phyloP scores from a whole-genome alignment of 2,797 vertebrate species.

The Tinamus major region DNA sequence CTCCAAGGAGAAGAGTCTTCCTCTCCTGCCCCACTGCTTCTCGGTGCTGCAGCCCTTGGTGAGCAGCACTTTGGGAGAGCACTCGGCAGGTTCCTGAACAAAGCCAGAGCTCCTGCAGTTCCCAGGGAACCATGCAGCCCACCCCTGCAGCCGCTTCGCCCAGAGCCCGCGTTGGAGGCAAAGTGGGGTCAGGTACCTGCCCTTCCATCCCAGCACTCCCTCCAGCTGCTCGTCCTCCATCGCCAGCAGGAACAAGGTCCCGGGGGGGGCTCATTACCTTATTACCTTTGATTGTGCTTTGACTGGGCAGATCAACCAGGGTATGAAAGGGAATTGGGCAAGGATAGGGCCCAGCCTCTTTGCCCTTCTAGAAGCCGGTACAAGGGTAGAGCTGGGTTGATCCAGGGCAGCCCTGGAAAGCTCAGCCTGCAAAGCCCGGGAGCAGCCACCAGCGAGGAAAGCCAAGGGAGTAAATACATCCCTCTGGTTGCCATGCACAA shows the following conservation, averaged over 20 bases:
- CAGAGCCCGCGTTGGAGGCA: accelerated
- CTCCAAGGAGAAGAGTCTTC: too few relatives aligned
- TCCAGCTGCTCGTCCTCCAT: background rate
- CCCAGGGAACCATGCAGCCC: background rate
- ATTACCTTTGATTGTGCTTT: too few relatives aligned
- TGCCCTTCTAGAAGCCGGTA: background rate
- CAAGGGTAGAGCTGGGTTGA: background rate
- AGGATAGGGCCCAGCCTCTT: slow-evolving; percentile 15
- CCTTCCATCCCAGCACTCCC: background rate
- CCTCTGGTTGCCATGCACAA: background rate
- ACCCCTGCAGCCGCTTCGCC: background rate
- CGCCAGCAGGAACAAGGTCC: background rate
- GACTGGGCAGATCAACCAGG: slow-evolving; percentile 37
- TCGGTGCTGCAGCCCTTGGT: background rate
- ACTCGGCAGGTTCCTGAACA: background rate
- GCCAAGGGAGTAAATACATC: background rate
- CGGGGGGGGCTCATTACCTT: background rate
- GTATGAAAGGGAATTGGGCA: slow-evolving; percentile 5
- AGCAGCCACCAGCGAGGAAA: background rate
- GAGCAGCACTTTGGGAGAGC: background rate
- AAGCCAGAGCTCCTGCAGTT: background rate
- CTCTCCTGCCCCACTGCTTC: background rate
- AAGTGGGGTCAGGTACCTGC: background rate
- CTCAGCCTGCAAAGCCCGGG: background rate
- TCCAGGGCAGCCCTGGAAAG: background rate